These are phyloP conservation scores for Antheraea assamensis DNA, from an alignment of 2,888 invertebrate genomes.

Conservation along the genomic window DNA sequence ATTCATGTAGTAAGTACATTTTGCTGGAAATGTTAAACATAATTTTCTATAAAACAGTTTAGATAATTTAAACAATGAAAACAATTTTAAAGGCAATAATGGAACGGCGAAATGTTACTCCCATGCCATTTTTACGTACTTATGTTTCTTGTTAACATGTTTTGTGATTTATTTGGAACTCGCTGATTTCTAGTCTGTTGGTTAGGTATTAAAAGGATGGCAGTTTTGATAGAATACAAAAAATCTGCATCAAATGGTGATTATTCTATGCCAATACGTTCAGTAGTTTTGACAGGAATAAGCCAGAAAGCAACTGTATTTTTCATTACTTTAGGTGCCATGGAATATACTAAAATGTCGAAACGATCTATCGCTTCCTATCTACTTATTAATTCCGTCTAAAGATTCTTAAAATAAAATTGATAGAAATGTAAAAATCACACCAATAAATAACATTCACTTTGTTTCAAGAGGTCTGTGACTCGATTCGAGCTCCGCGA, in stretches of 20 bases:
- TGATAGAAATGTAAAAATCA: not conserved
- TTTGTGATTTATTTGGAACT: too few relatives aligned
- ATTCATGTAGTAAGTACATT: not conserved
- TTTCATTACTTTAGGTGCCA: not conserved
- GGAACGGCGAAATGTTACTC: too few relatives aligned
- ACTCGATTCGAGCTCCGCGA: slow-evolving; percentile 19
- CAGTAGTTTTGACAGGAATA: too few relatives aligned
- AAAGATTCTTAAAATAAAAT: not conserved
- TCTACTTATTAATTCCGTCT: not conserved
- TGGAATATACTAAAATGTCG: not conserved
- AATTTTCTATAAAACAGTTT: not conserved
- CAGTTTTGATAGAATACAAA: too few relatives aligned
- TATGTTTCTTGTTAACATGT: too few relatives aligned
- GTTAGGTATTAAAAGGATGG: too few relatives aligned
- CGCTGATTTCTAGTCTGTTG: too few relatives aligned
- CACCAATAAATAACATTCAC: slow-evolving; percentile 33
- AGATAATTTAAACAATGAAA: too few relatives aligned
- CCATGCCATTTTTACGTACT: too few relatives aligned
- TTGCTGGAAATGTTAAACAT: not conserved
- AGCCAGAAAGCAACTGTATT: not conserved
- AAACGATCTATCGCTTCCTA: not conserved
- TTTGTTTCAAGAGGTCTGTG: slow-evolving; percentile 63
- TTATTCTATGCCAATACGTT: too few relatives aligned
- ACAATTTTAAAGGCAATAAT: too few relatives aligned
- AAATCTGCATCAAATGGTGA: too few relatives aligned